Evolutionary conservation across 2,888 invertebrate species (phyloP), one percentile per base, ranked within the genome.

Genomic region (Operophtera brumata): DNA sequence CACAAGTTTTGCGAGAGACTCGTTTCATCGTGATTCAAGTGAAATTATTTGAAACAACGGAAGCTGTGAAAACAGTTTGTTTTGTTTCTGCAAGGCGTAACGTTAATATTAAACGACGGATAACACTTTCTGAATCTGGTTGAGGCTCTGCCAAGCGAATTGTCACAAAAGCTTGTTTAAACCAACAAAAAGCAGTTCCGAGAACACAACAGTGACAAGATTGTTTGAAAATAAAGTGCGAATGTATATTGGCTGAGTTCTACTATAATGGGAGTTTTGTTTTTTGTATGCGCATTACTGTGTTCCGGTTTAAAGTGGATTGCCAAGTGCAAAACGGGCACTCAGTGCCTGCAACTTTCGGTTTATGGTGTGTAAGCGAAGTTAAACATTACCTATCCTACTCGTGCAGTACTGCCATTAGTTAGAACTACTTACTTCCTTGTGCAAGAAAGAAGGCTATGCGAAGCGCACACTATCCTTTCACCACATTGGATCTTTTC

Each of bases 71-170:
- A 54, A 54, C 49, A 42, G 45, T 49, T 20, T 47, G 25, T 47
- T 49, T 42, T 49, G 28, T 54, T 43, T 40, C 28, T 40, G 47
- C 4, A 30, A 30, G 8, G 9, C 30, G 20, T 20, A 54, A 49
- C 54, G 44, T 40, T 42, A 46, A 39, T 44, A 44, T 44, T 45
- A 41, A 54, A 44, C 39, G 48, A 43, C 43, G 47, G 63, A 69
- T 63, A 65, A 64, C 62, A 62, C 64, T 60, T 61, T 58, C 55
- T 51, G 59, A 47, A 57, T 60, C 47, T 32, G 57, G 49, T 20
- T 57, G 45, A 47, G 25, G 52, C 47, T 47, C 47, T 44, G 48
- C 28, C 30, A 30, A 48, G 53, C 45, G 50, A n/a, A 42, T 37
- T 41, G 48, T 45, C 43, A 51, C 43, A 52, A 49, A 50, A 55